Conservation (phyloP, 64 coral and sea anemone species). For the Stichodactyla helianthus region DNA sequence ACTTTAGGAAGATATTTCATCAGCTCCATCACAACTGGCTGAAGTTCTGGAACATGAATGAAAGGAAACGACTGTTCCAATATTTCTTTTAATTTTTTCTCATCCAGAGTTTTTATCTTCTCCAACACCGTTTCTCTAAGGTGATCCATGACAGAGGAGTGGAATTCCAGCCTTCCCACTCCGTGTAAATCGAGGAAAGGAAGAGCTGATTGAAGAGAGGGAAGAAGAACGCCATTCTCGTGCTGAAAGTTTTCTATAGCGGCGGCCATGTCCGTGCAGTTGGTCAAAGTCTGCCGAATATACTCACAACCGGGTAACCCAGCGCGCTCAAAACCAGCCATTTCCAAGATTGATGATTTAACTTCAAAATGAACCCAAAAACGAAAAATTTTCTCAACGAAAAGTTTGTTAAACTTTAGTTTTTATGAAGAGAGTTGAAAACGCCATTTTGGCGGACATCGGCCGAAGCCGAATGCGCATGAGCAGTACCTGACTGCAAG, state of each 20-base stretch:
- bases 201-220: conserved; percentile 90
- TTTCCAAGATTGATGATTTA: conserved; percentile 32
- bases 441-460: conserved; percentile 99
- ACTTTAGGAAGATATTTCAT: conserved; percentile 93
- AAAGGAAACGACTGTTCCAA: conserved; percentile 88
- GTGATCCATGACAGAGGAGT: conserved; percentile 93
- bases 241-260: conserved; percentile 95
- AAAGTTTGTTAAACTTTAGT: background rate
- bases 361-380: conserved; percentile 4
- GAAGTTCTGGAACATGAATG: conserved; percentile 79
- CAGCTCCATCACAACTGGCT: conserved; percentile 85
- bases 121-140: conserved; percentile 79
- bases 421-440: conserved; percentile 38
- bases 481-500: conserved; percentile 46
- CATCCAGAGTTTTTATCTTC: conserved; percentile 65
- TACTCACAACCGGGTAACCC: conserved; percentile 87
- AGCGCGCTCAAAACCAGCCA: conserved; percentile 98
- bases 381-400: background rate
- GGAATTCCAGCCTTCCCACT: conserved; percentile 81
- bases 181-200: conserved; percentile 92
- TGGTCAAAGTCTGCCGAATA: conserved; percentile 67
- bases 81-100: conserved; percentile 61
- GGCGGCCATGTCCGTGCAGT: conserved; percentile 56
- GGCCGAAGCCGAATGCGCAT: conserved; percentile 99
- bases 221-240: conserved; percentile 90